A percentile compares a stretch with the other conserved stretches of the same genome.
These are phyloP conservation scores for Pecten maximus DNA, from an alignment of 2,888 invertebrate species.

Conservation along the genomic window DNA sequence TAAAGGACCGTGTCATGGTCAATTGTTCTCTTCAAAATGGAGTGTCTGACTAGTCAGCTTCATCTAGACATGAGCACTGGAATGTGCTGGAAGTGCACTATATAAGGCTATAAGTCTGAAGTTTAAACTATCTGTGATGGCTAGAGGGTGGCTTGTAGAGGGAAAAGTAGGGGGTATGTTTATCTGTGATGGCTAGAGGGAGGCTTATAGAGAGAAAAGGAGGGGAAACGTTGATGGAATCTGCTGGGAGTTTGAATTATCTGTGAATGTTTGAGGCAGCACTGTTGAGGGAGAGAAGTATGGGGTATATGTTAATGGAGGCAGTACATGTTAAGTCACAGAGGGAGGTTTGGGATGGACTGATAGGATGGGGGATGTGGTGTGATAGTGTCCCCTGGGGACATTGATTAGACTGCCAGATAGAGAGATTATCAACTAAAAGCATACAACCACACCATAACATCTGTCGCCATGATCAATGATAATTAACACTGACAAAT, in stretches of 20 bases:
- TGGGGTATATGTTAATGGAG: not conserved
- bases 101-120: too few species aligned
- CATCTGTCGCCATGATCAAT: slow-evolving; percentile 14
- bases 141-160: too few species aligned
- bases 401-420: not conserved
- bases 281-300: not conserved
- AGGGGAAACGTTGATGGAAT: too few species aligned
- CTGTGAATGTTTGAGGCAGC: not conserved
- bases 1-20: not conserved
- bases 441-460: not conserved
- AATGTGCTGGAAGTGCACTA: too few species aligned
- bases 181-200: too few species aligned
- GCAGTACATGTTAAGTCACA: not conserved
- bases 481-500: slow-evolving; percentile 17
- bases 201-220: too few species aligned
- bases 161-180: too few species aligned
- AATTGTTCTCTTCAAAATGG: not conserved
- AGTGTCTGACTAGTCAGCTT: not conserved
- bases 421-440: not conserved
- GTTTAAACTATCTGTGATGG: too few species aligned
- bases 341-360: not conserved
- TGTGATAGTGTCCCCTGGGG: not conserved
- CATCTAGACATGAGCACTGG: too few species aligned
- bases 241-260: too few species aligned
- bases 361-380: not conserved